Base-by-base conservation (phyloP, 2,113 vertebrate genomes). In the Pongo pygmaeus region DNA sequence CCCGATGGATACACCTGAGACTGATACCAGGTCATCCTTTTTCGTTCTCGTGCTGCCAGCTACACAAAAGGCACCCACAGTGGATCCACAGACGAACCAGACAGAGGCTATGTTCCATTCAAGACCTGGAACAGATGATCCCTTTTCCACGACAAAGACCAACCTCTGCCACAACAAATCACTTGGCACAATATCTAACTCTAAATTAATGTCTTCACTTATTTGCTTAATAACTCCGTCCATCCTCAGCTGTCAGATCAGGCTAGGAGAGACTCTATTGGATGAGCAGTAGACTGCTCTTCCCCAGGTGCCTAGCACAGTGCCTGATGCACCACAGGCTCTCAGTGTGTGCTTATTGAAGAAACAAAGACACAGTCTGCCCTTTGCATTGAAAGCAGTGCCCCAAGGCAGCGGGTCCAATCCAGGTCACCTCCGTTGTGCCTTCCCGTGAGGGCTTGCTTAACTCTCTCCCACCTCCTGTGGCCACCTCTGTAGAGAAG, bases 391-490 rank as follows among this genome's bases (percentile, higher is more conserved):
- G 30, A 64, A 46, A 93, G 57, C 13, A n/a, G 55, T 16, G 38
- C 13, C 13, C 35, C 38, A 59, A 13, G 10, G 27, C 32, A 59
- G 20, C 1, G 11, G 17, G 8, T 4, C 14, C 2, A 46, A 16
- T 6, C 5, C 64, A 50, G 27, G 35, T 23, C 5, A 0, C 25
- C 13, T 69, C 9, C 13, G 3, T 3, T 16, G 5, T 32, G 43
- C 52, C 30, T 52, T 77, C 40, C 18, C 17, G 2, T 2, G 23
- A 27, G 69, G 8, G 7, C 22, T 59, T 38, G 22, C 46, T 72
- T 43, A 22, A 25, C 0, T 13, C 5, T 46, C 4, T 5, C 2
- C 6, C 1, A 5, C 11, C 22, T 69, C 20, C 10, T 6, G 40
- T 61, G 55, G 40, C 13, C 12, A 12, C 43, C 2, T 52, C n/a